Percentiles rank a stretch among this genome's conserved stretches.
phyloP scores from a whole-genome alignment of 2,113 vertebrate genomes.

The Donacobius atricapilla region DNA sequence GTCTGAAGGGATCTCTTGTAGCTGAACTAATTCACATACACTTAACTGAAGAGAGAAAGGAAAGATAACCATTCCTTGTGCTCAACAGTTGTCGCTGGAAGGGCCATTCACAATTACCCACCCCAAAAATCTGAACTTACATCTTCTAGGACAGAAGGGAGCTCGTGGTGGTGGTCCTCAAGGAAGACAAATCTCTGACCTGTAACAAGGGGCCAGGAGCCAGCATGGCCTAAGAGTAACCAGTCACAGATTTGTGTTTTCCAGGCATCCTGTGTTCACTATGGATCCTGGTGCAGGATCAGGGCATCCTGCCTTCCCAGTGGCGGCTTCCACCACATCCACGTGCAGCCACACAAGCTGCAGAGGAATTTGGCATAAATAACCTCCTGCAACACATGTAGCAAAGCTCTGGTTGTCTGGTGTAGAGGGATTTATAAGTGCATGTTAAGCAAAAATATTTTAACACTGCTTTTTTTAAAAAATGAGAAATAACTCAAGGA shows the following conservation, averaged over 20 bases:
- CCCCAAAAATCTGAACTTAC: not conserved
- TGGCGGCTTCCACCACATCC: not conserved
- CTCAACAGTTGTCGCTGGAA: not conserved
- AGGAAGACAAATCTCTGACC: not conserved
- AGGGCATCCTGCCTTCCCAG: not conserved
- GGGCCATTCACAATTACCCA: not conserved
- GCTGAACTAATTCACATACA: not conserved
- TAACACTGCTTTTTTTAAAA: not conserved
- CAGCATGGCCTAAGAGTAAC: accelerated
- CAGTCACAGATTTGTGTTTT: not conserved
- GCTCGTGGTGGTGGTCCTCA: accelerated
- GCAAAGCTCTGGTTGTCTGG: not conserved
- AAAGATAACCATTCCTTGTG: not conserved
- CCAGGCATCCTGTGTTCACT: not conserved
- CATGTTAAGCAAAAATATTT: not conserved
- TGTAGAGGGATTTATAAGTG: not conserved
- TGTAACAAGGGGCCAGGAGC: not conserved
- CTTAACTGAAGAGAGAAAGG: not conserved
- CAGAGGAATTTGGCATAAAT: not conserved
- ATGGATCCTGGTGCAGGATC: not conserved
- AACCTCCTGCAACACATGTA: not conserved
- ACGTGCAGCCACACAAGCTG: not conserved
- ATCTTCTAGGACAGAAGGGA: not conserved
- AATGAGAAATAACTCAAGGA: not conserved
- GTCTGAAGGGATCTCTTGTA: not conserved